phyloP scores from a whole-genome alignment of 2,797 vertebrate species.

The Gallinago nigripennis region DNA sequence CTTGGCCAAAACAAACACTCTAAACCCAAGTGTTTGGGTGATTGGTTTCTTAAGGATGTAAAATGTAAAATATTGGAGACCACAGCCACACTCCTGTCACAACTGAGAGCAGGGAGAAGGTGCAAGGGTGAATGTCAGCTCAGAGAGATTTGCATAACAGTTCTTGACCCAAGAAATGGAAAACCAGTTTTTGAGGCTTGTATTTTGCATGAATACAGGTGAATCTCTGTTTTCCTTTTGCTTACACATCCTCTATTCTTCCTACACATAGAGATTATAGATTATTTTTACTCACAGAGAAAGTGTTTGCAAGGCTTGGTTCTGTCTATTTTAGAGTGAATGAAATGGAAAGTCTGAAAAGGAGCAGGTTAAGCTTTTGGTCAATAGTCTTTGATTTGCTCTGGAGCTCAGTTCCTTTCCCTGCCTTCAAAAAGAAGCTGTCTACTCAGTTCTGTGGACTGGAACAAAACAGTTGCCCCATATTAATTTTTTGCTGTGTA shows the following conservation, averaged over 20 bases:
- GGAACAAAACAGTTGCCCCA: neutral
- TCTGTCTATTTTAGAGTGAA: neutral
- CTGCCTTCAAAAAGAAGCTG: neutral
- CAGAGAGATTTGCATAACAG: neutral
- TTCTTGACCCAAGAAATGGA: neutral
- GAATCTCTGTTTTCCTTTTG: neutral
- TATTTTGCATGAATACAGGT: neutral
- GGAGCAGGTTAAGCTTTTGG: neutral
- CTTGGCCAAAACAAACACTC: neutral
- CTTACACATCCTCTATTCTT: neutral
- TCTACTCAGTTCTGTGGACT: neutral
- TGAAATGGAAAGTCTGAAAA: neutral
- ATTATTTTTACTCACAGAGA: neutral
- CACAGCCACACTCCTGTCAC: neutral
- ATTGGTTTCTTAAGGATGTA: neutral
- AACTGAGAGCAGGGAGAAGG: neutral
- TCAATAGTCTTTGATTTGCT: neutral
- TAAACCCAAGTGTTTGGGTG: neutral
- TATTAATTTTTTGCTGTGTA: neutral
- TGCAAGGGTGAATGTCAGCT: neutral
- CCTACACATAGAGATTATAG: neutral
- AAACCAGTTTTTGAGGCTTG: neutral
- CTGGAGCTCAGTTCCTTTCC: neutral
- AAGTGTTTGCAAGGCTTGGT: neutral
- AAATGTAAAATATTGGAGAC: neutral